phyloP scores from a whole-genome alignment of 2,113 vertebrate species.

The Chaenogobius annularis region DNA sequence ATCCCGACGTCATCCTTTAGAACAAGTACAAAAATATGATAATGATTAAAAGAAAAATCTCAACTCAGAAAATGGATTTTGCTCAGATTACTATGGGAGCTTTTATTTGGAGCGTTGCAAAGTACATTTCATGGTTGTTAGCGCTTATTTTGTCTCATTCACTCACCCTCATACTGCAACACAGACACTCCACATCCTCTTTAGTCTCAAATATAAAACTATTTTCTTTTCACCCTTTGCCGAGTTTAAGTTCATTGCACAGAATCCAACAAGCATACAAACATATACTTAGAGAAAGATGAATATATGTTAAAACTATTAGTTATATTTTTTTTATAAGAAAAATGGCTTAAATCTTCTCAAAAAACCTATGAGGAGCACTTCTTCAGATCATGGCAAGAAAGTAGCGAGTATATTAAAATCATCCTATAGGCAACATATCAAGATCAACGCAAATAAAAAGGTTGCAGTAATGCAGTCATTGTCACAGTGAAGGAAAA shows the following conservation, averaged over 20 bases:
- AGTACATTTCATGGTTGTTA: constrained; percentile 62
- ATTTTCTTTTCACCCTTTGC: constrained; percentile 11
- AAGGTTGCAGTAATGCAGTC: constrained; percentile 49
- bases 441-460: constrained; percentile 38
- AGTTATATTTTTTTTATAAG: constrained; percentile 28
- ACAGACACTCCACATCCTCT: constrained; percentile 23
- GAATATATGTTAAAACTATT: constrained; percentile 38
- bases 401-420: constrained; percentile 33
- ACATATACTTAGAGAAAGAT: constrained; percentile 36
- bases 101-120: constrained; percentile 71
- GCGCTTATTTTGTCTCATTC: constrained; percentile 41
- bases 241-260: constrained; percentile 22
- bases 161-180: constrained; percentile 13
- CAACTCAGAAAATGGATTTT: constrained; percentile 56
- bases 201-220: constrained; percentile 30
- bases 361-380: constrained; percentile 49
- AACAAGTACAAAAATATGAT: constrained; percentile 25
- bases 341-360: constrained; percentile 68
- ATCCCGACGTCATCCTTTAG: constrained; percentile 25
- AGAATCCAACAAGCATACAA: constrained; percentile 35
- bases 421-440: constrained; percentile 55
- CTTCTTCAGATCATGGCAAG: constrained; percentile 45
- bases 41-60: neutral
- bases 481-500: constrained; percentile 73
- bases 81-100: constrained; percentile 60